Conservation (phyloP, 2,797 vertebrate species). For the Lacerta bilineata region DNA sequence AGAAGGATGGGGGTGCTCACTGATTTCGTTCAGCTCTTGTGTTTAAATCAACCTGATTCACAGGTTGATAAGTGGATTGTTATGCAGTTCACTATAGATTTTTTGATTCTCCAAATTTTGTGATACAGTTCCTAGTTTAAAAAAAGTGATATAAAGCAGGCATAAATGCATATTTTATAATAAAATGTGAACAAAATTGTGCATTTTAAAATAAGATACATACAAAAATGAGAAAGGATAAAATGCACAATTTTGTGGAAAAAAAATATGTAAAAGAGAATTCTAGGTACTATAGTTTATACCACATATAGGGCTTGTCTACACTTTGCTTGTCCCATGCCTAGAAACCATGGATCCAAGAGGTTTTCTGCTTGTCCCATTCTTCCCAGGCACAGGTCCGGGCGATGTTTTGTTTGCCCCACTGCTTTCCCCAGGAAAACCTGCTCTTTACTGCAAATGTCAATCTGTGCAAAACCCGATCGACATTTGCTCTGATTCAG, state of each 20-base stretch:
- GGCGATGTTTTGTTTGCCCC: no score
- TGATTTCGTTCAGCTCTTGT: background rate
- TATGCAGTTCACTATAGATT: background rate
- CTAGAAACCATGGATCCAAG: no score
- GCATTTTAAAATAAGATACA: background rate
- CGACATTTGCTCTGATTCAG: no score
- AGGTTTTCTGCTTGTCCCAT: no score
- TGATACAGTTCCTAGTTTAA: background rate
- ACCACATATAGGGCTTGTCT: no score
- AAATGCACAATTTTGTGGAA: background rate
- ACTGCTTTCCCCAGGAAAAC: no score
- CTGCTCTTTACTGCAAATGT: no score
- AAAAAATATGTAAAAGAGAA: background rate
- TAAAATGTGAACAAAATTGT: background rate
- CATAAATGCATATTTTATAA: background rate
- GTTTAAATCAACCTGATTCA: background rate
- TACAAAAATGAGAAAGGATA: background rate
- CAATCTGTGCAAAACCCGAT: no score
- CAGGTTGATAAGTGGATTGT: background rate
- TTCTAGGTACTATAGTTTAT: no score
- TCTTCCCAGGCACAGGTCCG: no score
- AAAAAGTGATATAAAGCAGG: background rate
- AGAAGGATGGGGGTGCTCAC: background rate
- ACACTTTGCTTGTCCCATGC: no score
- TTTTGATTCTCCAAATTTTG: background rate